phyloP scores from a whole-genome alignment of 2,888 invertebrate species.

The Pedicia rivosa region DNA sequence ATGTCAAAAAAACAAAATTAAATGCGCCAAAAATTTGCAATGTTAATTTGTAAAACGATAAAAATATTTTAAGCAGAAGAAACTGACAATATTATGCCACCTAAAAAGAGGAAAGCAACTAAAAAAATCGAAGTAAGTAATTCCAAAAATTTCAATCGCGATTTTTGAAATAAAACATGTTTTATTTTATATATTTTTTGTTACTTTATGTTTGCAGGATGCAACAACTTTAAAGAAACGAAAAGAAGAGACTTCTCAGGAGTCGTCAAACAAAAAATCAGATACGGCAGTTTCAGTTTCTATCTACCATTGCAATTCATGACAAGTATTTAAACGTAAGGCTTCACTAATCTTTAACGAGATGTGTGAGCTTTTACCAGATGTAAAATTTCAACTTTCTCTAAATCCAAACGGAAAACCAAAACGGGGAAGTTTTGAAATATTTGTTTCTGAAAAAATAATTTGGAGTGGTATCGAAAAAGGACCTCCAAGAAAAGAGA shows the following conservation, averaged over 20 bases:
- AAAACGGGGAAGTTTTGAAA: constrained; percentile 11
- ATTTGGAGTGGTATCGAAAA: constrained; percentile 21
- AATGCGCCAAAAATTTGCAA: too few species aligned
- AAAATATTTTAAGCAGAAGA: too few species aligned
- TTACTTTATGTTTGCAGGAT: background rate
- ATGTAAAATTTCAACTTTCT: constrained; percentile 12
- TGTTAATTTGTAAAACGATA: too few species aligned
- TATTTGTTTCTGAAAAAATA: constrained; percentile 19
- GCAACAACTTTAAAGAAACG: background rate
- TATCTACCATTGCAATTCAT: constrained; percentile 26
- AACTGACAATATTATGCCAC: too few species aligned
- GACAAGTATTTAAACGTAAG: constrained; percentile 25
- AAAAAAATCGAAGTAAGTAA: too few species aligned
- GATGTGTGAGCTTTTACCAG: constrained; percentile 15
- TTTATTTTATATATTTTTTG: too few species aligned
- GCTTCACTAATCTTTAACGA: constrained; percentile 18
- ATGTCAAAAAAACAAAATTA: too few species aligned
- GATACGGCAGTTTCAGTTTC: constrained; percentile 15
- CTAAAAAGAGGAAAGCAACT: too few species aligned
- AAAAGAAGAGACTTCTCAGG: background rate
- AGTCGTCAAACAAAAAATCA: background rate
- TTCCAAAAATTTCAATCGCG: too few species aligned
- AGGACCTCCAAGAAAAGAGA: constrained; percentile 26
- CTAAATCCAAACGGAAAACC: constrained; percentile 6
- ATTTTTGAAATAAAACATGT: too few species aligned